These are phyloP conservation scores for Strongylocentrotus purpuratus DNA, from an alignment of 35 echinoderm and acorn worm genomes.

Conservation along the genomic window DNA sequence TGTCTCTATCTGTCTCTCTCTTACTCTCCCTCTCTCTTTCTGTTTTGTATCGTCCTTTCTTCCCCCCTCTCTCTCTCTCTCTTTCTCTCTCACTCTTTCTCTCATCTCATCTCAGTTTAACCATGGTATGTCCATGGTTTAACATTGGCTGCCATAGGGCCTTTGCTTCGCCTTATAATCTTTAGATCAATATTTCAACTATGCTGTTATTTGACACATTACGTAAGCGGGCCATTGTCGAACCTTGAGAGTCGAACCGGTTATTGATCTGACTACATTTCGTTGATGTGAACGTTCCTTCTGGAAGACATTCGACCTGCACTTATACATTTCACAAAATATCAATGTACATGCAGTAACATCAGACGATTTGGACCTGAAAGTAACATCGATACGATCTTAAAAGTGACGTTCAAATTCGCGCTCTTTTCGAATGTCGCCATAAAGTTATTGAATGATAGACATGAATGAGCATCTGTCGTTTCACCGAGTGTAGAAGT, in stretches of 20 bases:
- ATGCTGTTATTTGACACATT: not conserved
- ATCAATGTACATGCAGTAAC: not conserved
- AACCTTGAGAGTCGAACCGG: not conserved
- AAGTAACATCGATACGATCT: not conserved
- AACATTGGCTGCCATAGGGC: not conserved
- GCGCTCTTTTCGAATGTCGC: not conserved
- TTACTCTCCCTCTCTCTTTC: not conserved
- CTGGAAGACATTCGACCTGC: not conserved
- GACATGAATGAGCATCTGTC: not conserved
- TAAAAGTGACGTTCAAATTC: not conserved
- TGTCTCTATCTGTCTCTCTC: not conserved
- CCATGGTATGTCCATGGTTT: not conserved
- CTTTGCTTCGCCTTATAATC: not conserved
- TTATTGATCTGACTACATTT: not conserved
- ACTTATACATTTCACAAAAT: not conserved
- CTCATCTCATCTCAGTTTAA: not conserved
- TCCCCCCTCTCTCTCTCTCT: too few relatives aligned
- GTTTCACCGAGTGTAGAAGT: not conserved
- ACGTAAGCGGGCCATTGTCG: not conserved
- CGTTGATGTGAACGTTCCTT: not conserved
- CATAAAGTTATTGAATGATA: too few relatives aligned
- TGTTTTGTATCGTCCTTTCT: not conserved
- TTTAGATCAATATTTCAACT: constrained; percentile 7
- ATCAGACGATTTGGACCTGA: not conserved
- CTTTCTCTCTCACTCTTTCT: too few relatives aligned